Evolutionary conservation across 2,113 vertebrate species (phyloP).

Genomic region (Panurus biarmicus): DNA sequence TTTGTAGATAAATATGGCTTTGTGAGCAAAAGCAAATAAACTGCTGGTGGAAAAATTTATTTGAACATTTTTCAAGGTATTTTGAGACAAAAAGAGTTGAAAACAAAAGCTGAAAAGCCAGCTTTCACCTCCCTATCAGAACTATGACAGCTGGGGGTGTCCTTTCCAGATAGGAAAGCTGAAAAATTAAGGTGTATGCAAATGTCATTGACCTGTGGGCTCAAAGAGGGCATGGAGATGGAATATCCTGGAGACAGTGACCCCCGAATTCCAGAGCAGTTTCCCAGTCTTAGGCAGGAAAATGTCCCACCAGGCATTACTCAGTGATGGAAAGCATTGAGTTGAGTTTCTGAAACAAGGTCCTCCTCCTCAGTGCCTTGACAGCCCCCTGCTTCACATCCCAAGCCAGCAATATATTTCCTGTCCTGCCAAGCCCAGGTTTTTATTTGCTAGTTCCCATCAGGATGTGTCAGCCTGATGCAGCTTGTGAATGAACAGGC

Average conservation of each 20-base stretch:
- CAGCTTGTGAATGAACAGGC: neutral
- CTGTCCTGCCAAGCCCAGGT: neutral
- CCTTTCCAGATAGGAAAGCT: neutral
- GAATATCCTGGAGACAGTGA: neutral
- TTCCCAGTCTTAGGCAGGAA: neutral
- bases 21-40: constrained; percentile 29
- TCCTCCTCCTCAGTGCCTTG: neutral
- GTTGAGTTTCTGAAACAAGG: neutral
- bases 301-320: neutral
- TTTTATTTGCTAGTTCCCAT: neutral
- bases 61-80: constrained; percentile 8
- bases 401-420: neutral
- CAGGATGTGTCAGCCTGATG: no score
- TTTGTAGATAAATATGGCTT: constrained; percentile 13
- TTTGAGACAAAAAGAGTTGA: neutral
- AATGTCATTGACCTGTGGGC: neutral
- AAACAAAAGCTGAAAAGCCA: neutral
- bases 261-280: fast-evolving
- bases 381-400: neutral
- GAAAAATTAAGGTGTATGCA: neutral
- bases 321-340: neutral
- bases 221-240: neutral
- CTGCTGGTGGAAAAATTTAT: neutral
- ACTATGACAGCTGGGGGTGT: neutral
- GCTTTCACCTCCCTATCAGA: neutral